Conservation (phyloP, 35 echinoderm and acorn worm species). For the Apostichopus japonicus region DNA sequence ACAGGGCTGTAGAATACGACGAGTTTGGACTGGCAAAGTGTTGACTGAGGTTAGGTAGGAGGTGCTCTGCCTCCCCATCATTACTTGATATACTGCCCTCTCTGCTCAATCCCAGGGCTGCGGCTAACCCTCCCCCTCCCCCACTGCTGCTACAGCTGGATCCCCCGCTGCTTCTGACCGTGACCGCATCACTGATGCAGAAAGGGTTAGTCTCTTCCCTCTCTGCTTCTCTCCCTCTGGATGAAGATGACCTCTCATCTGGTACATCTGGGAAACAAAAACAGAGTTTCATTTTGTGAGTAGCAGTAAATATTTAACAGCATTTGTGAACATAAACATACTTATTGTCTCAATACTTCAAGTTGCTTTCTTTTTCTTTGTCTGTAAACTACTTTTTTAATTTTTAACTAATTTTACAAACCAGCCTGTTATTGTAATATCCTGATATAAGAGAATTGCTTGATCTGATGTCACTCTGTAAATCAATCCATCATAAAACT, state of each 20-base stretch:
- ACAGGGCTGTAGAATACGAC: conserved; percentile 11
- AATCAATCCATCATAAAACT: too few species aligned
- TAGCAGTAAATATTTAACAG: too few species aligned
- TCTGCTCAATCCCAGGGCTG: conserved; percentile 71
- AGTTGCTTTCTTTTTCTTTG: too few species aligned
- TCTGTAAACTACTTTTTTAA: too few species aligned
- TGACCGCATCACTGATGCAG: conserved; percentile 80
- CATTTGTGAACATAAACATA: too few species aligned
- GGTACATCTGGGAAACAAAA: too few species aligned
- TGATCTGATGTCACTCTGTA: too few species aligned
- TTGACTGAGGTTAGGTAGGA: not conserved
- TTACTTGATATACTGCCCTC: conserved; percentile 82
- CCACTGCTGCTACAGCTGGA: conserved; percentile 76
- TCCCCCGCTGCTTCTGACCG: conserved; percentile 81
- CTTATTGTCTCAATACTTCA: too few species aligned
- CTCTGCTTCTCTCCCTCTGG: not conserved
- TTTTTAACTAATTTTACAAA: too few species aligned
- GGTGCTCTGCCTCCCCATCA: conserved; percentile 57
- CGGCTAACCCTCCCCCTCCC: conserved; percentile 64
- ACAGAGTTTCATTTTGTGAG: too few species aligned
- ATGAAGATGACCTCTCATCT: not conserved
- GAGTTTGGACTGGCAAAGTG: not conserved
- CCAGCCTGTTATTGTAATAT: too few species aligned
- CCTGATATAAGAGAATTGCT: too few species aligned
- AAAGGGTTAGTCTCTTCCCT: conserved; percentile 15